Evolutionary conservation across 2,113 vertebrate species (phyloP).

Genomic region (Phylloscopus trochiloides): DNA sequence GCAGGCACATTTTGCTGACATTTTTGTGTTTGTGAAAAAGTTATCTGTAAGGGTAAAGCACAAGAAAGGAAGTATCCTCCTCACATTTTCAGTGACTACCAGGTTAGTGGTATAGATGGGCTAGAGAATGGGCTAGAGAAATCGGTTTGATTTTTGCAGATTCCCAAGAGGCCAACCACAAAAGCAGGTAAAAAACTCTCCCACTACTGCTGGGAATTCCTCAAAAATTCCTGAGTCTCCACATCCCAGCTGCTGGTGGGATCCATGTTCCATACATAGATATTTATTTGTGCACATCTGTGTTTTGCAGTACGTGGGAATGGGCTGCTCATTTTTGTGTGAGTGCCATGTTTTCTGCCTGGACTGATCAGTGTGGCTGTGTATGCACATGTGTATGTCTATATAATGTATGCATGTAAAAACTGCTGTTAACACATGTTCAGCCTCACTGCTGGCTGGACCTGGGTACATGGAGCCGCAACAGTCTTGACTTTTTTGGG

Average conservation of each 20-base stretch:
- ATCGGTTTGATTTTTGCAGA: rapidly evolving
- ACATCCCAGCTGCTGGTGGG: background rate
- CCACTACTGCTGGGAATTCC: background rate
- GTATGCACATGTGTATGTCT: background rate
- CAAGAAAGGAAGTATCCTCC: background rate
- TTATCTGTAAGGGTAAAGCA: background rate
- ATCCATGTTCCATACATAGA: background rate
- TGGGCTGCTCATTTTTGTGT: background rate
- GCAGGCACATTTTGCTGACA: background rate
- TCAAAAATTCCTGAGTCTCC: background rate
- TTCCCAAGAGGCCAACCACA: background rate
- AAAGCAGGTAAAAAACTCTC: background rate
- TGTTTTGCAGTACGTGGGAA: background rate
- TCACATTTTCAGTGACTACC: background rate
- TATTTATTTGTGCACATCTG: background rate
- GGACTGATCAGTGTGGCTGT: background rate
- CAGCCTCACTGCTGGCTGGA: background rate
- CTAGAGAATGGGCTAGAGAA: background rate
- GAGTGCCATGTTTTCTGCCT: background rate
- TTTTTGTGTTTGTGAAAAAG: background rate
- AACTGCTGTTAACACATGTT: background rate
- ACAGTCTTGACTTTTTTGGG: background rate
- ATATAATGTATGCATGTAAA: background rate
- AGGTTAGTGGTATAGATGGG: background rate
- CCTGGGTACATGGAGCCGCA: background rate